Conservation (phyloP, 2,113 vertebrate species). For the Stomatorhinus ivindoensis region DNA sequence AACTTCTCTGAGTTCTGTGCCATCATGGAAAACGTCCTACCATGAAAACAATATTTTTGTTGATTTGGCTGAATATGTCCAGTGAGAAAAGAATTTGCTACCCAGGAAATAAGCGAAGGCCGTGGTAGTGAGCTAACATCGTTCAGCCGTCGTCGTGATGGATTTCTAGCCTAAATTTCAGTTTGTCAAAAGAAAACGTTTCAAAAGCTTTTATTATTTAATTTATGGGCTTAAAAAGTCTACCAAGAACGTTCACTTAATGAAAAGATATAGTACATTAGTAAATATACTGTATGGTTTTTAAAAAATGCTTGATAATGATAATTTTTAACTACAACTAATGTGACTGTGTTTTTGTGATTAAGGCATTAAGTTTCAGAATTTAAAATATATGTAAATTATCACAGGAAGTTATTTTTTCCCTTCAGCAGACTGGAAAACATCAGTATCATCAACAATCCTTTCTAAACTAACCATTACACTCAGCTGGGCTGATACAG, state of each 20-base stretch:
- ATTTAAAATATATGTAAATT: constrained; percentile 22
- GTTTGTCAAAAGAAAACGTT: constrained; percentile 20
- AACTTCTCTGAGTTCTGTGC: not conserved
- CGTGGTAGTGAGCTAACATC: not conserved
- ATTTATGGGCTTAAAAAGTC: constrained; percentile 36
- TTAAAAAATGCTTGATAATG: constrained; percentile 48
- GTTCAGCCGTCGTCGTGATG: not conserved
- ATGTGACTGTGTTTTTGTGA: constrained; percentile 26
- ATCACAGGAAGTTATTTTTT: constrained; percentile 26
- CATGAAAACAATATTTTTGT: not conserved
- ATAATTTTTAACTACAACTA: constrained; percentile 50
- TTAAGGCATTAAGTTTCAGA: constrained; percentile 39
- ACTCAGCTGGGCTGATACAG: constrained; percentile 31
- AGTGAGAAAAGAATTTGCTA: not conserved
- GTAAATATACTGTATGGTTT: constrained; percentile 50
- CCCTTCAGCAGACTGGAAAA: not conserved
- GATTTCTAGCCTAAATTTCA: not conserved
- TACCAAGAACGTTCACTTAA: constrained; percentile 61
- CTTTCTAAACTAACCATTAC: constrained; percentile 32
- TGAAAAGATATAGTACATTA: constrained; percentile 39
- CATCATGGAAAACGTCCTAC: not conserved
- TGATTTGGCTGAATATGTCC: not conserved
- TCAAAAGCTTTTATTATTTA: constrained; percentile 38
- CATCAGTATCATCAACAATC: constrained; percentile 28
- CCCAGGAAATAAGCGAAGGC: not conserved